Conservation (phyloP, 1,140 invertebrate species). For the Ganaspis sp. region DNA sequence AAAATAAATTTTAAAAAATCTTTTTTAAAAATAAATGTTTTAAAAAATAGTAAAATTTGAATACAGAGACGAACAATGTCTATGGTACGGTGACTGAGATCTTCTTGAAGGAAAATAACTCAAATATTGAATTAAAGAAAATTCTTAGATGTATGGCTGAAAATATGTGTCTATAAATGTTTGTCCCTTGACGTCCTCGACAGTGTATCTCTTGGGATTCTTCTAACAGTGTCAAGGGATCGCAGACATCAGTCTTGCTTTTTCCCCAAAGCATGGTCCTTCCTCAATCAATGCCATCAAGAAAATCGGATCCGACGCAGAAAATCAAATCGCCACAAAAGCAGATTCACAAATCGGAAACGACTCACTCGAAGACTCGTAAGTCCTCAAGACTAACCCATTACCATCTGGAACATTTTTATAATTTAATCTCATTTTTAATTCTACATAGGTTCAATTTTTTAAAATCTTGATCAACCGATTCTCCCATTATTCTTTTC, state of each 20-base stretch:
- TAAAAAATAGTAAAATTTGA: neutral
- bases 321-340: constrained; percentile 30
- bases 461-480: no score
- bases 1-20: no score
- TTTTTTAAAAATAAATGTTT: neutral
- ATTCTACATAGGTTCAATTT: neutral
- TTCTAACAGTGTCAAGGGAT: constrained; percentile 76
- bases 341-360: constrained; percentile 15
- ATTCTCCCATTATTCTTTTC: no score
- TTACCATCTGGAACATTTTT: neutral
- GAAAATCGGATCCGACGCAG: constrained; percentile 9
- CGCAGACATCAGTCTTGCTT: constrained; percentile 68
- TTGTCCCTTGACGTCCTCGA: constrained; percentile 66
- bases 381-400: neutral
- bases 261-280: constrained; percentile 46
- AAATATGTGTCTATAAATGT: constrained; percentile 52
- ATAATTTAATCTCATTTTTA: neutral
- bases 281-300: constrained; percentile 28
- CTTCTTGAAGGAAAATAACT: constrained; percentile 2
- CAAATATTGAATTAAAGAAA: constrained; percentile 4
- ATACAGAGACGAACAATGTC: neutral
- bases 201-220: constrained; percentile 72
- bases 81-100: constrained; percentile 6
- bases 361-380: constrained; percentile 14
- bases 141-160: constrained; percentile 52